Conservation (phyloP, 2,797 vertebrate genomes). For the Arremon brunneinucha region DNA sequence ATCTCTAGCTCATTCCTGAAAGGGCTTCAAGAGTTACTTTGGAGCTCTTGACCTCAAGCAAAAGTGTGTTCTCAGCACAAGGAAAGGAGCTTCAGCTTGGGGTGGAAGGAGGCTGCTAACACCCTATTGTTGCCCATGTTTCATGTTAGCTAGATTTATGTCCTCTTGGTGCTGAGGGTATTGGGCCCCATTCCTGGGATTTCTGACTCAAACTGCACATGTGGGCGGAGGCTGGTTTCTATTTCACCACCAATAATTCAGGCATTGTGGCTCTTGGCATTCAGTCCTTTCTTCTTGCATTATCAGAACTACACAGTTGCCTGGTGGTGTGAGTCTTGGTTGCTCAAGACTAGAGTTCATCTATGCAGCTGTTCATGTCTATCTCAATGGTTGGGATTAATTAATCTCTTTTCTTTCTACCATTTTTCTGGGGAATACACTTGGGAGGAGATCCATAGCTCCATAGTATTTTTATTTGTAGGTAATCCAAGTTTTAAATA, state of each 20-base stretch:
- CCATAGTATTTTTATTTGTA: not conserved
- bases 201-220: not conserved
- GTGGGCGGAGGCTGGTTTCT: not conserved
- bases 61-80: not conserved
- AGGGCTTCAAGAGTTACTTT: not conserved
- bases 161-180: not conserved
- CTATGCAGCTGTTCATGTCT: not conserved
- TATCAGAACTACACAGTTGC: not conserved
- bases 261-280: not conserved
- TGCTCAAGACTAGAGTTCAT: not conserved
- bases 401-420: not conserved
- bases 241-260: not conserved
- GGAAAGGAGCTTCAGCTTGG: not conserved
- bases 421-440: not conserved
- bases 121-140: not conserved
- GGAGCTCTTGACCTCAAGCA: not conserved
- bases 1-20: not conserved
- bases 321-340: not conserved
- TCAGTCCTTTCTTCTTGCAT: not conserved
- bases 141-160: not conserved
- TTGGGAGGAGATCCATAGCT: not conserved
- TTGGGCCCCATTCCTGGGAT: not conserved
- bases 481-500: not conserved
- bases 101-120: not conserved
- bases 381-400: not conserved